A percentile compares a stretch with the other conserved stretches of the same genome.
Evolutionary conservation across 2,113 vertebrate genomes (phyloP).

Genomic region (Triplophysa siluroides): DNA sequence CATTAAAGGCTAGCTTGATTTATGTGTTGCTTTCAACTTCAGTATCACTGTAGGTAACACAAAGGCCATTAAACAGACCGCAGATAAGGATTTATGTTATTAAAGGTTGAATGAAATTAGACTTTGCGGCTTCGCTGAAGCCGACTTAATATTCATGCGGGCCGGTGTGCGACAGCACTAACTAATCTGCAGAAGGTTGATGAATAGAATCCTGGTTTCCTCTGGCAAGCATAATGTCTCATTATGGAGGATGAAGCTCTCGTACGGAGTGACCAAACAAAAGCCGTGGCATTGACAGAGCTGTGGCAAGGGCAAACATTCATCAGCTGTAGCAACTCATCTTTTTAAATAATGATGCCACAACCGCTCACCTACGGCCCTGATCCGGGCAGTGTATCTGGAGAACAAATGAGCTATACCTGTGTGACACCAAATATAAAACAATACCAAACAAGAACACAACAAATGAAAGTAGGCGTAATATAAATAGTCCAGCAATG

Average conservation of each 20-base stretch:
- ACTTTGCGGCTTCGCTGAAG: constrained; percentile 31
- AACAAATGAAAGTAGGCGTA: not conserved
- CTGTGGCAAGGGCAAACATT: constrained; percentile 38
- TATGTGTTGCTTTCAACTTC: constrained; percentile 45
- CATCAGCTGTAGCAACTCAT: constrained; percentile 44
- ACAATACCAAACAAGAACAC: not conserved
- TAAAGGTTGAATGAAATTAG: constrained; percentile 37
- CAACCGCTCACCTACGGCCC: not conserved
- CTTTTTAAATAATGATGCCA: not conserved
- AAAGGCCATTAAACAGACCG: constrained; percentile 44
- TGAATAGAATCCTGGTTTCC: constrained; percentile 44
- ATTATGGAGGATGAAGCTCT: constrained; percentile 38
- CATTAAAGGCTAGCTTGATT: constrained; percentile 46
- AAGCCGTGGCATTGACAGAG: constrained; percentile 42
- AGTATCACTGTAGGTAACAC: constrained; percentile 39
- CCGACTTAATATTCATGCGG: constrained; percentile 53
- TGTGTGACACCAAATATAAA: not conserved
- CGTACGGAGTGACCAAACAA: constrained; percentile 45
- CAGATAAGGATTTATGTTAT: constrained; percentile 55
- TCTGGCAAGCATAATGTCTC: constrained; percentile 36
- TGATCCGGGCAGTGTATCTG: constrained; percentile 2
- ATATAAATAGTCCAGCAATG: too few relatives aligned
- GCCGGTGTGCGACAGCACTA: constrained; percentile 20
- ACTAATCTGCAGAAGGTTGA: constrained; percentile 55
- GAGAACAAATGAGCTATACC: constrained; percentile 2